Base-by-base conservation (phyloP, 2,888 invertebrate genomes). In the Drosophila emarginata region DNA sequence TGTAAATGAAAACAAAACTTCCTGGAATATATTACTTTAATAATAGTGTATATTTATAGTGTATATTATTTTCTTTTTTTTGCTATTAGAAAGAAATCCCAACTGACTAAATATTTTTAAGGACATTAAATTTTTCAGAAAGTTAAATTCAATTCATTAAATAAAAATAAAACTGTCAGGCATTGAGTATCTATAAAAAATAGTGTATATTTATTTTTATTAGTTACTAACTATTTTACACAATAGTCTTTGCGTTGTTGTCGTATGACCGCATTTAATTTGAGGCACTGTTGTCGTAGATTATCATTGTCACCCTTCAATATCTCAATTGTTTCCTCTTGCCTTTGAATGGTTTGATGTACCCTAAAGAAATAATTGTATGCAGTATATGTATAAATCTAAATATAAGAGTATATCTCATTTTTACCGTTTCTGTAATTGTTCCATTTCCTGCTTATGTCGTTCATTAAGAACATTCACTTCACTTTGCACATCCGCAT, bases 321-420 rank as follows among this genome's bases (percentile, higher is more conserved):
- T 67, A 96, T 94, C 72, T 94, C 94, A 60, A 97, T 93, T 6
- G 95, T 94, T 4, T 96, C 94, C 89, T 97, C 96, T 89, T 97
- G 97, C 68, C 96, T 94, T 0, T 95, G 94, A 18, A 97, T 94
- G 0, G 96, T 95, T 67, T 96, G 94, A 91, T 96, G 96, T 14
- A 97, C 96, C 85, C 96, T 96, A 85, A 57, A 0, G 23, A 4
- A 36, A 1, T 7, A 32, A 2, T 9, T 32, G 9, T 32, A 32
- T 32, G 9, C 9, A 32, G 32, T 32, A 15, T 12, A 12, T n/a
- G n/a, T n/a, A 14, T 12, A 2, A 0, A 2, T 21, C 1, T 12
- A 9, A 32, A 32, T 32, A 32, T 11, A 32, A 32, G 32, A 9
- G 9, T 32, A 5, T 21, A 11, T 32, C 3, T 37, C 6, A 2